Evolutionary conservation across 2,113 vertebrate species (phyloP).

Genomic region (Neodon shergylaensis): DNA sequence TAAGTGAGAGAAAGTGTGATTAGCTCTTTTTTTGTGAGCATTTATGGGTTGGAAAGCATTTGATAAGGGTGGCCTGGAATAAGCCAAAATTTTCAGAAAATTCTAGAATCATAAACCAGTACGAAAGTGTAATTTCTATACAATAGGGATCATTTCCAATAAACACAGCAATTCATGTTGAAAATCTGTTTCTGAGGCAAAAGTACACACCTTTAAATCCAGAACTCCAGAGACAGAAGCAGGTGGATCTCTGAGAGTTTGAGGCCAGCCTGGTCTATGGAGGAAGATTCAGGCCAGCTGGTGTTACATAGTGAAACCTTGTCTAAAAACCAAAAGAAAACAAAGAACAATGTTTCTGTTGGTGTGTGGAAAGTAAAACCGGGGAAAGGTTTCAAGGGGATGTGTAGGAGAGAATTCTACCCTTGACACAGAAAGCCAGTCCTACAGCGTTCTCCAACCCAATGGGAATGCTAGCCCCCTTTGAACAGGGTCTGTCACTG

Average conservation of each 20-base stretch:
- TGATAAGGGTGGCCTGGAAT: neutral
- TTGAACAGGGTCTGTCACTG: constrained; percentile 8
- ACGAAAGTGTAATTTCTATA: constrained; percentile 19
- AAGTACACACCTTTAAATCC: neutral
- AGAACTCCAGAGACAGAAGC: neutral
- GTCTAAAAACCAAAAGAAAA: neutral
- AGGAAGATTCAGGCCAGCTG: neutral
- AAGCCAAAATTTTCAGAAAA: constrained; percentile 39
- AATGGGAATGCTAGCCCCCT: constrained; percentile 1
- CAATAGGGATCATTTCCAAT: constrained; percentile 9
- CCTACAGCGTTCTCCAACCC: neutral
- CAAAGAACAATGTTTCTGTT: neutral
- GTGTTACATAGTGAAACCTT: neutral
- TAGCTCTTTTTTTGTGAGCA: neutral
- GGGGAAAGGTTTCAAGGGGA: neutral
- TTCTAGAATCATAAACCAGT: neutral
- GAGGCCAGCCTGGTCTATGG: neutral
- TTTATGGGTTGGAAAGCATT: neutral
- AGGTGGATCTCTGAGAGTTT: neutral
- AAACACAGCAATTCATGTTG: constrained; percentile 36
- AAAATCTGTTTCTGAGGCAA: constrained; percentile 30
- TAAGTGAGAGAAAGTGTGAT: neutral
- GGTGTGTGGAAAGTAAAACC: neutral
- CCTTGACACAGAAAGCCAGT: constrained; percentile 29
- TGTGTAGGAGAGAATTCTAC: neutral